phyloP scores from a whole-genome alignment of 2,888 invertebrate genomes.

The Stenurella melanura region DNA sequence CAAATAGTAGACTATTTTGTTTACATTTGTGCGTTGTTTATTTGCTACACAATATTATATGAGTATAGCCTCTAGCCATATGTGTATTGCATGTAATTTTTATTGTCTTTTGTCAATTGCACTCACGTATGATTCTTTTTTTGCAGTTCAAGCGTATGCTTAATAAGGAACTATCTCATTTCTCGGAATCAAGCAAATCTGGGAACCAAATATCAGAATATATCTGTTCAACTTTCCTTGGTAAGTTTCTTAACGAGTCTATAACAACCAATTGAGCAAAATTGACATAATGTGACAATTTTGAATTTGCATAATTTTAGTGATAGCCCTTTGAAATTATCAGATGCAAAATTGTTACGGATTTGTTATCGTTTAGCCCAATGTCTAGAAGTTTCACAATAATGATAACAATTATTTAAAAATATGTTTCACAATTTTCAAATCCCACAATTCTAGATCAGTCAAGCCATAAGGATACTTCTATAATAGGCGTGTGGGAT shows the following conservation, averaged over 20 bases:
- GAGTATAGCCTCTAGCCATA: neutral
- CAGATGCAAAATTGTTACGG: no score
- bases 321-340: no score
- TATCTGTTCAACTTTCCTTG: slow-evolving; percentile 99
- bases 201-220: slow-evolving; percentile 99
- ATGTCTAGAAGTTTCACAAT: no score
- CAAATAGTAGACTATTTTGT: neutral
- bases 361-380: no score
- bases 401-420: no score
- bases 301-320: no score
- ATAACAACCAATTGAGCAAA: no score
- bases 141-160: slow-evolving; percentile 99
- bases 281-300: no score
- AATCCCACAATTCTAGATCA: no score
- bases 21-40: neutral
- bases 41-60: slow-evolving; percentile 4
- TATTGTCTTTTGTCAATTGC: neutral
- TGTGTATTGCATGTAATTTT: neutral
- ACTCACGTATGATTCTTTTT: slow-evolving; percentile 59
- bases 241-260: slow-evolving; percentile 78
- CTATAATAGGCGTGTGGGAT: no score
- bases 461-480: no score
- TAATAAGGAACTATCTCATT: slow-evolving; percentile 99
- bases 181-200: slow-evolving; percentile 98
- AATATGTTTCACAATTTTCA: no score